phyloP scores from a whole-genome alignment of 2,797 vertebrate genomes.

The Onychomys leucogaster region DNA sequence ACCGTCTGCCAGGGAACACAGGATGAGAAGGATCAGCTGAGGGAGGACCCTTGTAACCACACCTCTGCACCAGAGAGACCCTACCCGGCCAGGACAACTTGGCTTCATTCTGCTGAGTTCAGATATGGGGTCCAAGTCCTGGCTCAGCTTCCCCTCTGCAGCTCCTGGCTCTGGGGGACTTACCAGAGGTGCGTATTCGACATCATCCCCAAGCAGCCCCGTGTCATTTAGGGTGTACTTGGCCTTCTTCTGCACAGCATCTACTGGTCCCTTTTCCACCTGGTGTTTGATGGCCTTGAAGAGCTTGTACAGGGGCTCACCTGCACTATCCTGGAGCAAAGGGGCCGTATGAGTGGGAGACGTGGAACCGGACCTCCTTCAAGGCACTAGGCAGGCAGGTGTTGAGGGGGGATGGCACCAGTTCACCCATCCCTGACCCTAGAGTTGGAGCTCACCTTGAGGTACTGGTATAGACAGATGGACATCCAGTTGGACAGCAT shows the following conservation, averaged over 20 bases:
- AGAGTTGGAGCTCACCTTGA: conserved; percentile 90
- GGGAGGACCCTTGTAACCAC: rapidly evolving
- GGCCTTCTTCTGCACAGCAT: conserved; percentile 96
- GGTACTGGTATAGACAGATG: conserved; percentile 98
- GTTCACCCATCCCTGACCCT: rapidly evolving
- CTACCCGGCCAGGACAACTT: background rate
- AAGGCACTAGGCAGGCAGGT: background rate
- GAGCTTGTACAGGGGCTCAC: conserved; percentile 98
- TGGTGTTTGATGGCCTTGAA: conserved; percentile 99
- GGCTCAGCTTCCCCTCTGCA: background rate
- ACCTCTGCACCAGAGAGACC: too few species aligned
- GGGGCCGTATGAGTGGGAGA: background rate
- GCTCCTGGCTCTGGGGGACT: conserved; percentile 40
- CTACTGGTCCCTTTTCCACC: conserved; percentile 98
- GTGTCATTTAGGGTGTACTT: conserved; percentile 99
- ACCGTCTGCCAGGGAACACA: conserved; percentile 90
- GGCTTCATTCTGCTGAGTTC: background rate
- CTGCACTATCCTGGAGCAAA: conserved; percentile 93
- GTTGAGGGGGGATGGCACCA: rapidly evolving
- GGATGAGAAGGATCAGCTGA: background rate
- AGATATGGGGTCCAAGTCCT: background rate
- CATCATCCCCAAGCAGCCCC: conserved; percentile 96
- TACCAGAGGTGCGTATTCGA: conserved; percentile 96
- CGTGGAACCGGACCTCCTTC: background rate
- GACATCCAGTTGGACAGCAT: conserved; percentile 99